A percentile compares a stretch with the other conserved stretches of the same genome.
Evolutionary conservation across 2,113 vertebrate genomes (phyloP).

Genomic region (Callaeas wilsoni): DNA sequence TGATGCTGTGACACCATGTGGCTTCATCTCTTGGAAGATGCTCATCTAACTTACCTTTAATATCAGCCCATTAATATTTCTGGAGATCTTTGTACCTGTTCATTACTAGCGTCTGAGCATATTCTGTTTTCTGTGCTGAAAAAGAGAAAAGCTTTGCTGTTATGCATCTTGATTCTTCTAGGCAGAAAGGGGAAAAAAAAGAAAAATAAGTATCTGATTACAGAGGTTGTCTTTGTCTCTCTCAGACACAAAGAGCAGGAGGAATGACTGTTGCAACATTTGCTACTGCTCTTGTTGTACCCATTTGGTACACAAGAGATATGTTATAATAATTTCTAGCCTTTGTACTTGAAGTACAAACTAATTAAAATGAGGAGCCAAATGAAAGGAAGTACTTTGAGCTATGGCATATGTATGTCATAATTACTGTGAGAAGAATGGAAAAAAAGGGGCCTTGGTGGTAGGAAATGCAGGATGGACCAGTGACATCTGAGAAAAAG

Average conservation of each 20-base stretch:
- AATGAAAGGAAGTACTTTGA: not conserved
- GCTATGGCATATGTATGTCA: rapidly evolving
- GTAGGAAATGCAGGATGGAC: not conserved
- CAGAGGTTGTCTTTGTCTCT: not conserved
- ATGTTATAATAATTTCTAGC: not conserved
- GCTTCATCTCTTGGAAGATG: not conserved
- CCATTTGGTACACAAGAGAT: not conserved
- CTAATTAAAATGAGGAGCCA: not conserved
- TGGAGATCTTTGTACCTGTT: not conserved
- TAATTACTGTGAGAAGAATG: not conserved
- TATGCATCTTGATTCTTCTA: not conserved
- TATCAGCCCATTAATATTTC: not conserved
- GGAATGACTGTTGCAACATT: not conserved
- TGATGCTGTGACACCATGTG: not conserved
- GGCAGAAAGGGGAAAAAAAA: not conserved
- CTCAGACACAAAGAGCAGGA: not conserved
- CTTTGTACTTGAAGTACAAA: not conserved
- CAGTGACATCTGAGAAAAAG: not conserved
- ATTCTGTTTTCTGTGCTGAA: not conserved
- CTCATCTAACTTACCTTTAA: not conserved
- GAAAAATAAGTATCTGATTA: not conserved
- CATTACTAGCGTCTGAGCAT: not conserved
- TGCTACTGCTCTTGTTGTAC: not conserved
- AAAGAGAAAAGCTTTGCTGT: not conserved
- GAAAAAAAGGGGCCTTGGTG: not conserved